phyloP scores from a whole-genome alignment of 2,888 invertebrate species.

The Heliconius erato region DNA sequence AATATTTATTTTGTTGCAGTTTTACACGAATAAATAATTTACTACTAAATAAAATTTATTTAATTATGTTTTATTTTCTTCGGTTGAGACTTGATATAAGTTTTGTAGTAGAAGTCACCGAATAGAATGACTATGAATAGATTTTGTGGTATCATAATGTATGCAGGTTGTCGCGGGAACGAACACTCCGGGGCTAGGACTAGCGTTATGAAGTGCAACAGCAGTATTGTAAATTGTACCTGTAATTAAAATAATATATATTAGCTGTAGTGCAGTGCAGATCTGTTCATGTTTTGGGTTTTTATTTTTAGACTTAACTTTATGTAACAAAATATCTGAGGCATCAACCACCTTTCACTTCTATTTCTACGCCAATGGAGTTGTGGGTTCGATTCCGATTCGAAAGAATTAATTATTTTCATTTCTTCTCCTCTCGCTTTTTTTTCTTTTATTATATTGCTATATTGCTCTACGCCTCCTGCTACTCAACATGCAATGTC shows the following conservation, averaged over 20 bases:
- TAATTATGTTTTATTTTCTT: constrained; percentile 22
- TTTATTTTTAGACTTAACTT: too few species aligned
- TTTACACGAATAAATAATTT: not conserved
- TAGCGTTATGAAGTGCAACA: constrained; percentile 82
- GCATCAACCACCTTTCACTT: too few species aligned
- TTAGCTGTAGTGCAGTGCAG: not conserved
- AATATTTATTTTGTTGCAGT: not conserved
- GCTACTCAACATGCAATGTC: too few species aligned
- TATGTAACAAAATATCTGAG: too few species aligned
- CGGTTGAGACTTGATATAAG: constrained; percentile 79
- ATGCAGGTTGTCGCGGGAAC: constrained; percentile 84
- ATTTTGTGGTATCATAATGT: constrained; percentile 87
- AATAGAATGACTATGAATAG: constrained; percentile 89
- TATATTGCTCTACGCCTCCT: too few species aligned
- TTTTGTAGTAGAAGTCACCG: constrained; percentile 88
- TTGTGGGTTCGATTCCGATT: too few species aligned
- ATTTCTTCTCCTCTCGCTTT: not conserved
- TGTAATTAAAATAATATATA: constrained; percentile 61
- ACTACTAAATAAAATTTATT: not conserved
- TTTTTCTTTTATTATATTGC: too few species aligned
- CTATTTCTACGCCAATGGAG: too few species aligned
- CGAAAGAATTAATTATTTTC: not conserved
- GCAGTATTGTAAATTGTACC: constrained; percentile 87
- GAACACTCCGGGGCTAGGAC: constrained; percentile 79
- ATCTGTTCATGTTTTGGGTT: too few species aligned